A percentile compares a stretch with the other conserved stretches of the same genome.
Evolutionary conservation across 2,888 invertebrate genomes (phyloP).

Genomic region (Trachelus stipa): DNA sequence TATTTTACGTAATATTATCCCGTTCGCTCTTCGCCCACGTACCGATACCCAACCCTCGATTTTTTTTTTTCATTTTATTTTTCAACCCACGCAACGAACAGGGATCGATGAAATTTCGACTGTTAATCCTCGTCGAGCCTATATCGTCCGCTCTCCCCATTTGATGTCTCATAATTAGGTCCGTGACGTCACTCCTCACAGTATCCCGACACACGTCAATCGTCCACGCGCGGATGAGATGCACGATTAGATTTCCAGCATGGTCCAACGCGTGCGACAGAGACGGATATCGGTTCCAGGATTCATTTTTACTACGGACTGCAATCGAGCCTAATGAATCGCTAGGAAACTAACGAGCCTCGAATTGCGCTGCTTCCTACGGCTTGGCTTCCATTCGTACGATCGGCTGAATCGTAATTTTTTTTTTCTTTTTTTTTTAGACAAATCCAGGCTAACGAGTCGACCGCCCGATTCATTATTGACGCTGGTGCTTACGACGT

Average conservation of each 20-base stretch:
- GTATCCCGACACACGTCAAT: background rate
- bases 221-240: background rate
- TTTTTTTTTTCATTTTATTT: background rate
- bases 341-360: background rate
- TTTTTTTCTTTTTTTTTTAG: no score
- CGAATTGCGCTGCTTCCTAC: background rate
- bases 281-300: background rate
- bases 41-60: background rate
- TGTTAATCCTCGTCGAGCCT: background rate
- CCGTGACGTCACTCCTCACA: background rate
- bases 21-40: background rate
- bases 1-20: background rate
- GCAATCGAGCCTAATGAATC: background rate
- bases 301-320: background rate
- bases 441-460: background rate
- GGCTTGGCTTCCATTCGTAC: background rate
- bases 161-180: background rate
- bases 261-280: slow-evolving; percentile 20
- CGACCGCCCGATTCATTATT: background rate
- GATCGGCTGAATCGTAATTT: background rate
- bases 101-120: background rate
- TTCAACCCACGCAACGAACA: background rate
- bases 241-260: background rate
- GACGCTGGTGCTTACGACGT: background rate
- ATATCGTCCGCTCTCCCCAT: background rate